A percentile compares a stretch with the other conserved stretches of the same genome.
Evolutionary conservation across 2,113 vertebrate genomes (phyloP).

Genomic region (Lepus americanus): DNA sequence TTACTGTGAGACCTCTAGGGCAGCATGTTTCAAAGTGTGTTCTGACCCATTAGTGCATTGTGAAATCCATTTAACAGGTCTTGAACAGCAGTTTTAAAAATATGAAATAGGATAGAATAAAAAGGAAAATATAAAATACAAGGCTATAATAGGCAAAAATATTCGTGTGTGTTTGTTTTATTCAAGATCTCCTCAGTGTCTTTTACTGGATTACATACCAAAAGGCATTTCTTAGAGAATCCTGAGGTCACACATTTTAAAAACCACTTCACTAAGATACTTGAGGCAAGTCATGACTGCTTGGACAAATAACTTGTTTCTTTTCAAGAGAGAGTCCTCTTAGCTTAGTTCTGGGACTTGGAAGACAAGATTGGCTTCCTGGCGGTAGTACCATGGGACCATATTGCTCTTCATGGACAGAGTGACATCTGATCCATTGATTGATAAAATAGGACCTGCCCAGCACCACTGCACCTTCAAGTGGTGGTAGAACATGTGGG

Average conservation of each 20-base stretch:
- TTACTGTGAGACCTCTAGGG: background rate
- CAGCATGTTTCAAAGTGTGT: constrained; percentile 31
- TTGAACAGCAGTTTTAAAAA: background rate
- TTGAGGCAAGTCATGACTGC: background rate
- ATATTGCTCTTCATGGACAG: background rate
- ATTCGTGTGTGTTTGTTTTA: constrained; percentile 6
- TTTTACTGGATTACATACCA: background rate
- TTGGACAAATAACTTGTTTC: background rate
- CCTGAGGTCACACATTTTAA: background rate
- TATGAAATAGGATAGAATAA: background rate
- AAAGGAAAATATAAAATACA: constrained; percentile 26
- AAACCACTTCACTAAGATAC: background rate
- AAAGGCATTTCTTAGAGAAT: constrained; percentile 6
- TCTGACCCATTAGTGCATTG: constrained; percentile 54
- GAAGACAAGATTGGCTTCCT: background rate
- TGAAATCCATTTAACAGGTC: constrained; percentile 60
- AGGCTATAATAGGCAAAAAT: background rate
- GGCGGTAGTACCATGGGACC: rapidly evolving
- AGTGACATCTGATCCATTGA: background rate
- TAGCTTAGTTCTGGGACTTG: background rate
- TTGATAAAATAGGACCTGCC: background rate
- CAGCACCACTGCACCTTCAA: rapidly evolving
- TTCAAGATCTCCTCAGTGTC: background rate
- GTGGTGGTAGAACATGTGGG: background rate
- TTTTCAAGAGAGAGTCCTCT: background rate